Percentiles rank a stretch among this genome's conserved stretches.
Evolutionary conservation across 2,113 vertebrate genomes (phyloP).

Genomic region (Pantherophis guttatus): DNA sequence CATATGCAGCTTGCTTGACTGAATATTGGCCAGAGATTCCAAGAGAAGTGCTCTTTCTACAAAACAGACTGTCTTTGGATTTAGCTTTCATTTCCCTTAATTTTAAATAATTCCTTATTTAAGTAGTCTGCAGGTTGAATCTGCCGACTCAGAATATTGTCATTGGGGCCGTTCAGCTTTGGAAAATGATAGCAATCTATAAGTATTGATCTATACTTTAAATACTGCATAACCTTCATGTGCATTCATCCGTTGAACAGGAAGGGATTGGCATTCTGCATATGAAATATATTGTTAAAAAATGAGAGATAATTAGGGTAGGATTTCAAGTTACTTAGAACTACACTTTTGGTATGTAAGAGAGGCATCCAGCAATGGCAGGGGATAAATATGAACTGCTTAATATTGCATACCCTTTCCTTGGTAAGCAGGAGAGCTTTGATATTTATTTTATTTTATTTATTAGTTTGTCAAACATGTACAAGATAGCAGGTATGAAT

Average conservation of each 20-base stretch:
- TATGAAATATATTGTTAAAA: slow-evolving; percentile 74
- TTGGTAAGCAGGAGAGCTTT: slow-evolving; percentile 13
- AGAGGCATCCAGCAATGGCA: slow-evolving; percentile 57
- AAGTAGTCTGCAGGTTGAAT: slow-evolving; percentile 21
- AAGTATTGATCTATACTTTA: slow-evolving; percentile 21
- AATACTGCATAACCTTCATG: slow-evolving; percentile 42
- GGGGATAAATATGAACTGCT: slow-evolving; percentile 59
- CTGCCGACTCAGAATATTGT: neutral
- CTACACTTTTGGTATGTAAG: slow-evolving; percentile 62
- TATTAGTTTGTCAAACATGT: too few species aligned
- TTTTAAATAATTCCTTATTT: slow-evolving; percentile 2
- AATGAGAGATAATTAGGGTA: slow-evolving; percentile 64
- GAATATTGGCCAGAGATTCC: neutral
- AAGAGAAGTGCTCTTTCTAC: neutral
- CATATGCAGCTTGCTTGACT: neutral
- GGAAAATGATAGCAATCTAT: neutral
- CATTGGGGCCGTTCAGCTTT: neutral
- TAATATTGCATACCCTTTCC: slow-evolving; percentile 43
- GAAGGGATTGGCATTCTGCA: slow-evolving; percentile 53
- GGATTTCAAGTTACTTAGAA: slow-evolving; percentile 71
- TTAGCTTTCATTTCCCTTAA: slow-evolving; percentile 7
- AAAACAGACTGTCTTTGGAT: neutral
- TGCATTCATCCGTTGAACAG: slow-evolving; percentile 55
- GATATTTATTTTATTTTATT: neutral
- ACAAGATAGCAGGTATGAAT: too few species aligned